Percentiles rank a stretch among this genome's conserved stretches.
phyloP scores from a whole-genome alignment of 2,797 vertebrate species.

The Forpus xanthops region DNA sequence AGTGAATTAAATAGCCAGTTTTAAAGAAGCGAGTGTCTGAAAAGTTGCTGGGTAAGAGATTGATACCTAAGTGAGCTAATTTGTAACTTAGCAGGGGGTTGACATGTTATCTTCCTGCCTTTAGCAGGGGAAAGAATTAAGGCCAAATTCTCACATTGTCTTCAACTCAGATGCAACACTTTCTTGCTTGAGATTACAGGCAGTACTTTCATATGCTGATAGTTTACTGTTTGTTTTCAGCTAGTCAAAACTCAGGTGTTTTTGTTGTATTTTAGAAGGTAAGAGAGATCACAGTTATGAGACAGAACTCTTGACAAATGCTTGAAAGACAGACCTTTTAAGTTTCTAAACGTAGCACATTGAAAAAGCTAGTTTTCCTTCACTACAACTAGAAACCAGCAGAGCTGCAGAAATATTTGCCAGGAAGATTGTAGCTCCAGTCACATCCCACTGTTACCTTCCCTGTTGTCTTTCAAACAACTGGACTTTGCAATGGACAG shows the following conservation, averaged over 20 bases:
- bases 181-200: background rate
- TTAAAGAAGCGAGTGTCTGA: background rate
- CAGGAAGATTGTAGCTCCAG: background rate
- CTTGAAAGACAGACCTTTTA: background rate
- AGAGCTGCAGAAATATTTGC: background rate
- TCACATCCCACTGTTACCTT: background rate
- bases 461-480: background rate
- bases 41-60: background rate
- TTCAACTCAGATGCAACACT: background rate
- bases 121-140: background rate
- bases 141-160: background rate
- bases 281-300: background rate
- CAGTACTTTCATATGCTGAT: background rate
- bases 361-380: background rate
- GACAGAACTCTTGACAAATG: background rate
- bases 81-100: background rate
- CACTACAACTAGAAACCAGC: background rate
- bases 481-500: background rate
- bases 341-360: background rate
- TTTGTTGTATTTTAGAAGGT: background rate
- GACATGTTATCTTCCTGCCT: background rate
- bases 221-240: background rate
- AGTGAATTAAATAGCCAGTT: constrained; percentile 8
- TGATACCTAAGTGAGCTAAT: background rate
- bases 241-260: background rate